phyloP scores from a whole-genome alignment of 2,888 invertebrate species.

The Xanthia togata region DNA sequence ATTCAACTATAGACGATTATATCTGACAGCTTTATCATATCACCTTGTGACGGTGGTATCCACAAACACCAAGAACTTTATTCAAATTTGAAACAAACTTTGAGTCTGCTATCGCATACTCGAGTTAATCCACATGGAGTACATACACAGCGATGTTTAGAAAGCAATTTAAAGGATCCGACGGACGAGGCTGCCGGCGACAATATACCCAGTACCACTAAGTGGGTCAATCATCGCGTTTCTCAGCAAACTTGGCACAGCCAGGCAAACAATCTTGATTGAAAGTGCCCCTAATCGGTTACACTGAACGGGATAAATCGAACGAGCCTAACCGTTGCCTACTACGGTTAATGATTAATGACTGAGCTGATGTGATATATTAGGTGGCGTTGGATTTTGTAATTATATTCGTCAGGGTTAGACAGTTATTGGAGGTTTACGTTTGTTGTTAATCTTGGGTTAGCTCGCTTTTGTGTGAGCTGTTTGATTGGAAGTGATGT shows the following conservation, averaged over 20 bases:
- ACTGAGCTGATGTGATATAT: constrained; percentile 66
- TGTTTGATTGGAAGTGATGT: constrained; percentile 1
- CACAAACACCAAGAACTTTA: background rate
- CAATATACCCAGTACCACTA: constrained; percentile 63
- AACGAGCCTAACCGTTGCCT: constrained; percentile 62
- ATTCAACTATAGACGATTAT: constrained; percentile 1
- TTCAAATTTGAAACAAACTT: constrained; percentile 3
- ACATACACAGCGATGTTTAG: constrained; percentile 50
- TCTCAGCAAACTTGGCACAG: constrained; percentile 80
- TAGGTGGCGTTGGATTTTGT: constrained; percentile 67
- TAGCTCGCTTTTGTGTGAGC: constrained; percentile 29
- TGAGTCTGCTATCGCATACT: constrained; percentile 13
- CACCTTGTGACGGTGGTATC: background rate
- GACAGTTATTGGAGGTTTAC: constrained; percentile 53
- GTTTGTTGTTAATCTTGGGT: constrained; percentile 50
- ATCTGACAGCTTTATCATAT: constrained; percentile 14
- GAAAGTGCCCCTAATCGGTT: constrained; percentile 83
- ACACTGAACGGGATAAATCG: constrained; percentile 76
- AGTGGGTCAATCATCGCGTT: constrained; percentile 79
- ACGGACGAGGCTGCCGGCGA: constrained; percentile 45
- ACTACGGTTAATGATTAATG: constrained; percentile 72
- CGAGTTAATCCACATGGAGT: constrained; percentile 33
- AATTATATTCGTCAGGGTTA: constrained; percentile 60
- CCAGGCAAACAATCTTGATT: constrained; percentile 85
- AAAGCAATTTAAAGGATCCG: constrained; percentile 61